Evolutionary conservation across 2,113 vertebrate genomes (phyloP).

Genomic region (Origma solitaria): DNA sequence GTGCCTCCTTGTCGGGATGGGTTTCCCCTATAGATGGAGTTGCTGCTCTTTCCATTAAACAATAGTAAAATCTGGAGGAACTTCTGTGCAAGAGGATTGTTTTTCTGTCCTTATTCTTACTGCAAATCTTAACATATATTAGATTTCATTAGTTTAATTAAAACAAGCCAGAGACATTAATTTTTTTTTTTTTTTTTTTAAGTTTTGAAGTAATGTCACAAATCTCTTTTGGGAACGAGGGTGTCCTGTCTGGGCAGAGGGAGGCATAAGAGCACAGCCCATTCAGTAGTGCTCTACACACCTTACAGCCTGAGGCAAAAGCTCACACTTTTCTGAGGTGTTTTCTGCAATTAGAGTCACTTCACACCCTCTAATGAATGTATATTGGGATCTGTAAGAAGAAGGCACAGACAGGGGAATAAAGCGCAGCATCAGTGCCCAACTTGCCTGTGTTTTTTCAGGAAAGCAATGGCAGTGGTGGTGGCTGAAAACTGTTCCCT

Average conservation of each 20-base stretch:
- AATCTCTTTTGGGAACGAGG: neutral
- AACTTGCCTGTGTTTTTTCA: neutral
- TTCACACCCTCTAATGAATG: neutral
- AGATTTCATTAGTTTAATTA: neutral
- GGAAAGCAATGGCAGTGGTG: neutral
- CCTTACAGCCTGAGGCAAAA: neutral
- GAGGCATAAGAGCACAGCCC: neutral
- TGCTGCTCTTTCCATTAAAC: slow-evolving; percentile 1
- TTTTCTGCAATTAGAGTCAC: neutral
- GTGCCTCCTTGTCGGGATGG: neutral
- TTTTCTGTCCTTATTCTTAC: neutral
- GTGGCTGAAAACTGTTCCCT: neutral
- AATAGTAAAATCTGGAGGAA: neutral
- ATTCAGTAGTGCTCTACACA: neutral
- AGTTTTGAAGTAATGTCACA: neutral
- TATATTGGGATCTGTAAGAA: neutral
- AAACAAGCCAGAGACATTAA: neutral
- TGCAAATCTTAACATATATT: neutral
- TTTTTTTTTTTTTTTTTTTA: neutral
- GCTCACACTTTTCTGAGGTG: neutral
- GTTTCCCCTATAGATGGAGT: slow-evolving; percentile 37
- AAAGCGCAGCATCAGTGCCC: rapidly evolving
- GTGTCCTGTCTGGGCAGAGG: neutral
- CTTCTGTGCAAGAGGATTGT: neutral
- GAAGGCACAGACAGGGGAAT: neutral